Percentiles rank a stretch among this genome's conserved stretches.
These are phyloP conservation scores for Oncorhynchus masou DNA, from an alignment of 2,113 vertebrate genomes.

Conservation along the genomic window DNA sequence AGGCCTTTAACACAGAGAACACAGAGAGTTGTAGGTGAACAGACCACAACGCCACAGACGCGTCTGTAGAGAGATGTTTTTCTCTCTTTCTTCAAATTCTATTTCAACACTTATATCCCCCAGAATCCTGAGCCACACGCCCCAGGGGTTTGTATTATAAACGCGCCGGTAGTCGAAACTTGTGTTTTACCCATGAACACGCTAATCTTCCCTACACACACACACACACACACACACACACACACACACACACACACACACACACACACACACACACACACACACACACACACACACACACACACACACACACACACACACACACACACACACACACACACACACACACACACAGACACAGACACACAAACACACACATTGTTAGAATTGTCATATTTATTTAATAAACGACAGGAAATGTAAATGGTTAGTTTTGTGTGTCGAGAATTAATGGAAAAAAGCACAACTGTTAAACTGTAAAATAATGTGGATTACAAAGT, in stretches of 20 bases:
- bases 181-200: constrained; percentile 57
- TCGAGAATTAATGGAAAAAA: constrained; percentile 75
- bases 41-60: not conserved
- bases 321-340: no score
- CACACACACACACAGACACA: no score
- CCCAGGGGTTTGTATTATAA: constrained; percentile 66
- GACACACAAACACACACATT: constrained; percentile 1
- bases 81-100: constrained; percentile 29
- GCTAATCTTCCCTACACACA: constrained; percentile 51
- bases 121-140: constrained; percentile 71
- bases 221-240: no score
- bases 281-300: no score
- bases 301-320: no score
- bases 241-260: no score
- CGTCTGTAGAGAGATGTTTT: not conserved
- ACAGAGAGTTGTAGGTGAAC: no score
- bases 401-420: constrained; percentile 61
- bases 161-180: constrained; percentile 62
- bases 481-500: constrained; percentile 67
- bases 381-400: constrained; percentile 67
- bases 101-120: constrained; percentile 57
- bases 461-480: constrained; percentile 76
- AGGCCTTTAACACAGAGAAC: no score
- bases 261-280: no score
- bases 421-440: constrained; percentile 68